Evolutionary conservation across 2,888 invertebrate genomes (phyloP), one percentile per base, ranked within the genome.

Genomic region (Drosophila parthenogenetica): DNA sequence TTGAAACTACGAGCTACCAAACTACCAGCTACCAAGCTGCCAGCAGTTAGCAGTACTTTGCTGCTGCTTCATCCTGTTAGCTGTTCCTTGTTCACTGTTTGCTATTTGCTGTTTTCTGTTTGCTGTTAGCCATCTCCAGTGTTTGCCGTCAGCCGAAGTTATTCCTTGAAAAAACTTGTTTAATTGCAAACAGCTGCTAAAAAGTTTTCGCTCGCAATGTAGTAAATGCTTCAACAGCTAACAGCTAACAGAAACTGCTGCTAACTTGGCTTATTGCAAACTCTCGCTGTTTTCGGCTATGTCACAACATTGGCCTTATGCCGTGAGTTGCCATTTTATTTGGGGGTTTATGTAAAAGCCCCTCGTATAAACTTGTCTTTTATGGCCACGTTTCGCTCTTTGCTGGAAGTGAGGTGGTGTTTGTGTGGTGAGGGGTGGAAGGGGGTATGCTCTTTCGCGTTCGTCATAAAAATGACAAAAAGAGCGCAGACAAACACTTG

Each of bases 291-390:
- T 58, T 51, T 46, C 25, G 32, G 40, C 32, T 5, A 46, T 67
- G 62, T 54, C 73, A 46, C 57, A 60, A 76, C 60, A 76, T 75
- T 77, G 69, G 65, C 69, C 76, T 69, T 69, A 73, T 59, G 61
- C 19, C 50, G 54, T 72, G 85, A 72, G 77, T 81, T 78, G 73
- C 67, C 74, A 67, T 79, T 81, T 84, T 81, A 77, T 85, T 82
- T 73, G 54, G 53, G 53, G 82, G 73, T 73, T 86, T 82, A 78
- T 78, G 73, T 43, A 60, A 67, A 59, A 76, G 69, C 79, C 69
- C 58, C 77, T 81, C 73, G 73, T 70, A 86, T 86, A 86, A 83
- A 86, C 57, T 76, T 83, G 74, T 70, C 67, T 71, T 84, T 81
- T 81, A 85, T 75, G 63, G 71, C 29, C 64, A 32, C 53, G 55